Evolutionary conservation across 2,797 vertebrate species (phyloP), one percentile per base, ranked within the genome.

Genomic region (Anabacerthia variegaticeps): DNA sequence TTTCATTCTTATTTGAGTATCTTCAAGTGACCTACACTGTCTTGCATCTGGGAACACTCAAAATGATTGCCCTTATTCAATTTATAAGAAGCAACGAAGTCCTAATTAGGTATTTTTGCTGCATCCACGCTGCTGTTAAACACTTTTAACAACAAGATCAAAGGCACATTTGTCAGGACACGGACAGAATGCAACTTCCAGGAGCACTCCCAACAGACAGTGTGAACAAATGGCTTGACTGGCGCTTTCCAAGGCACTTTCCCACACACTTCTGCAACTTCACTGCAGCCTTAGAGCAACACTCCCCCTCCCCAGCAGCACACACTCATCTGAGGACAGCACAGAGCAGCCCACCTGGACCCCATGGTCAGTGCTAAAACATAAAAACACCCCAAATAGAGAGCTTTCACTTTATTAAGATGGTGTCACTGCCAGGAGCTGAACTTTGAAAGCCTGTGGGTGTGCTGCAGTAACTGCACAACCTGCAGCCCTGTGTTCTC

Each of bases 311-410:
- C 24, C 37, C 52, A 85, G n/a, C 41, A 88, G 14, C 76, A 43
- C 7, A 1, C 10, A 65, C 23, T 52, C 30, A 43, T 5, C 22
- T 3, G 7, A 43, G 0, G 4, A 28, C 17, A 48, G 48, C n/a
- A 34, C 39, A 59, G 27, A 51, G 44, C 67, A 88, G 48, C 37
- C 54, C 10, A 12, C n/a, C 41, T 17, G 30, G 20, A 61, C 46
- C 14, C 72, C 14, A 22, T 14, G 27, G 26, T 71, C 68, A 80
- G 27, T 7, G 22, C 1, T 39, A 43, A 62, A 55, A 71, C 27
- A 14, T 46, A 7, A 58, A 73, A 68, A 18, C n/a, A 84, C 23
- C 65, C 76, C 24, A 88, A 74, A 77, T 4, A 7, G 23, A 74
- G 15, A 85, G 24, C 16, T 52, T 59, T 85, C 0, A 0, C 49